Percentiles rank a stretch among this genome's conserved stretches.
Conservation (phyloP, 2,113 vertebrate species). For the Lycaon pictus region DNA sequence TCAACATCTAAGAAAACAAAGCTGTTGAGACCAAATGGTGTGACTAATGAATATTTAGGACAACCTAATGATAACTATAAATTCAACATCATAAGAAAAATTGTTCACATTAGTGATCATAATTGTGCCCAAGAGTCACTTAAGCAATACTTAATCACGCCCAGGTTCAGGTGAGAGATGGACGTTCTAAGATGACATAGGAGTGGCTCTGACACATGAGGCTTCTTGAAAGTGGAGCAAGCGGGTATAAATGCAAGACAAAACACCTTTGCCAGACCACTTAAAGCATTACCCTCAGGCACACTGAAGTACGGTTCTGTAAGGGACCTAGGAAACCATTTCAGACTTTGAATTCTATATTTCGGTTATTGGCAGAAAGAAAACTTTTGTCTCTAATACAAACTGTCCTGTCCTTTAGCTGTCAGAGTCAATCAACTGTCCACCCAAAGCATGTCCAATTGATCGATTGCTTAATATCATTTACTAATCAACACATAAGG, state of each 20-base stretch:
- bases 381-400: background rate
- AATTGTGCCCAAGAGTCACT: background rate
- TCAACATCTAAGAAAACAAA: background rate
- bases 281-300: background rate
- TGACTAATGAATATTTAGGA: background rate
- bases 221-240: background rate
- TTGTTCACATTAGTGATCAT: background rate
- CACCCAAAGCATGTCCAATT: background rate
- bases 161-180: background rate
- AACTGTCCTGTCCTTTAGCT: background rate
- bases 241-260: background rate
- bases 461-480: slow-evolving; percentile 1
- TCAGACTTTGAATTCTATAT: background rate
- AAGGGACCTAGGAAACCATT: background rate
- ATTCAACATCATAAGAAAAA: background rate
- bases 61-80: background rate
- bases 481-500: background rate
- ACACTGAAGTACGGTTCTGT: background rate
- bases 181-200: background rate
- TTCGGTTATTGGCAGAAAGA: background rate
- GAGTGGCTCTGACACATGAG: background rate
- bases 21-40: background rate
- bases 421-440: slow-evolving; percentile 26
- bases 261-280: background rate
- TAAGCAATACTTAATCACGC: slow-evolving; percentile 4